Evolutionary conservation across 1,140 invertebrate species (phyloP).

Genomic region (Rhynchophorus ferrugineus): DNA sequence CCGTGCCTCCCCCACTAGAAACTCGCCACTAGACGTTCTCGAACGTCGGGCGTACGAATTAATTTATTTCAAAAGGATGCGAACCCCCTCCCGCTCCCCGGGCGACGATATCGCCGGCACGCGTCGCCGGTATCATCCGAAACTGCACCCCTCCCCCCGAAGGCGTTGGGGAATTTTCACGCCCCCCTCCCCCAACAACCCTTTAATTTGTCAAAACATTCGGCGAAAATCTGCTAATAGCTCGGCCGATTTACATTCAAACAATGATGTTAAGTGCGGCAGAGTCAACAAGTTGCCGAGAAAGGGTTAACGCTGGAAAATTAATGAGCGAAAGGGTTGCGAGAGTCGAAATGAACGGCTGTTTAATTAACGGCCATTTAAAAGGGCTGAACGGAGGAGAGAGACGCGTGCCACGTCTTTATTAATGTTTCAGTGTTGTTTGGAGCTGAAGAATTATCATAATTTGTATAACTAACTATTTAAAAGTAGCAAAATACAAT

Average conservation of each 20-base stretch:
- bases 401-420: background rate
- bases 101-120: background rate
- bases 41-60: constrained; percentile 26
- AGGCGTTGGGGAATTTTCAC: background rate
- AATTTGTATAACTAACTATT: too few relatives aligned
- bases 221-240: too few relatives aligned
- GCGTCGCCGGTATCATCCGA: background rate
- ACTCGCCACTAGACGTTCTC: constrained; percentile 29
- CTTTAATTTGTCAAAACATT: background rate
- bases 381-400: background rate
- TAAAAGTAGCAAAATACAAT: too few relatives aligned
- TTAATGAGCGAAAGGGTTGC: background rate
- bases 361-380: background rate
- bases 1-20: constrained; percentile 16
- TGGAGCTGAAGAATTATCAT: too few relatives aligned
- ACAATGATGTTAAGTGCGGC: background rate
- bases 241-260: background rate
- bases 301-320: background rate
- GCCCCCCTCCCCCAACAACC: background rate
- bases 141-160: too few relatives aligned
- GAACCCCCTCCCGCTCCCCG: background rate
- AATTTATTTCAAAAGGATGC: constrained; percentile 24
- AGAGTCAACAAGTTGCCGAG: background rate
- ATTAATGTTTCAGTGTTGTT: too few relatives aligned
- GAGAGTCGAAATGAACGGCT: background rate